Base-by-base conservation (phyloP, 2,113 vertebrate species). In the Podarcis muralis region DNA sequence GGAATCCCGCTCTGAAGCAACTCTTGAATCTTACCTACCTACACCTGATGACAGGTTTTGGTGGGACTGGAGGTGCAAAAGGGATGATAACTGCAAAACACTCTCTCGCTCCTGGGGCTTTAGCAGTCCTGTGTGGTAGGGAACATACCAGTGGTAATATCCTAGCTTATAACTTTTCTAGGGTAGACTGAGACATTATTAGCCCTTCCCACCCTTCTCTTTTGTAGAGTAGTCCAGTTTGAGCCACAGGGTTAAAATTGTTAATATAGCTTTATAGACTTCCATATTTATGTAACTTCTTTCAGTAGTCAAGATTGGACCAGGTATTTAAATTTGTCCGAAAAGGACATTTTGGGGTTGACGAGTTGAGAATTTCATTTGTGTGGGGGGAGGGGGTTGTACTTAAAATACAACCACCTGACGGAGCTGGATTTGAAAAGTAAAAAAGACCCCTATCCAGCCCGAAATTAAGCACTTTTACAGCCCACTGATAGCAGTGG, bases 281-380 rank as follows among this genome's bases (percentile, higher is more conserved):
- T 95, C 91, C 88, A 91, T 96, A 94, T 97, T 96, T 96, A 95
- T 96, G 90, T 95, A 92, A 91, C 94, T 93, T 92, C 88, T 96
- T 93, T 16, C 6, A 94, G 27, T 88, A 91, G 88, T 91, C 90
- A 5, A 83, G 90, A 92, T 86, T 37, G 86, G 93, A 87, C 85
- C 77, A 68, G 91, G 23, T 95, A 95, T 94, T 96, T 96, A 96
- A 96, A 13, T 65, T 95, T 88, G 81, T 88, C 35, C 87, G 85
- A 89, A 86, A 90, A 68, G 88, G 83, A 81, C 77, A 84, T 82
- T 59, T 82, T 83, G 71, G 2, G 68, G 90, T 74, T 22, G 40
- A 32, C 27, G 27, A 43, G n/a, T 27, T 66, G 32, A n/a, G 48
- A n/a, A 4, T 71, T 62, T 53, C 48, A 1, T 2, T 0, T 9